These are phyloP conservation scores for Tichodroma muraria DNA, from an alignment of 2,113 vertebrate genomes.

Conservation along the genomic window DNA sequence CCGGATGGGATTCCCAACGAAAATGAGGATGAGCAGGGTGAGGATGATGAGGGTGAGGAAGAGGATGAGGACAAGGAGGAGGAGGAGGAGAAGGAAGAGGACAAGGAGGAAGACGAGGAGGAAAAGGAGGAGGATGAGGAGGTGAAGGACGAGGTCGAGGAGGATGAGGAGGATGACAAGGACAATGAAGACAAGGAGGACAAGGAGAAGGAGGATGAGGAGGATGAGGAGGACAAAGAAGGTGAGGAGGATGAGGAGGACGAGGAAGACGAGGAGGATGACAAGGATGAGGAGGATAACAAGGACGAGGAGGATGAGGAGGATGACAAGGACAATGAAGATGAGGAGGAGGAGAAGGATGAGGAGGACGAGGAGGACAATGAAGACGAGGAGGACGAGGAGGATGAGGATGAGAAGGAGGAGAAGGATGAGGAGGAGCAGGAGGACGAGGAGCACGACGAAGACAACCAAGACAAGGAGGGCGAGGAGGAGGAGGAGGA, in stretches of 20 bases:
- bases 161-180: neutral
- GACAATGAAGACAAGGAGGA: neutral
- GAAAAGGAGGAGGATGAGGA: neutral
- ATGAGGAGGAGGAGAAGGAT: neutral
- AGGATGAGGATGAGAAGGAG: neutral
- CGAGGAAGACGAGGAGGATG: no score
- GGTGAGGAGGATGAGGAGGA: no score
- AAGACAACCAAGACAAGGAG: no score
- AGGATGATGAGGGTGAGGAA: neutral
- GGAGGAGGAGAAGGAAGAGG: rapidly evolving
- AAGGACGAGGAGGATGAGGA: neutral
- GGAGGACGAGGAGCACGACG: neutral
- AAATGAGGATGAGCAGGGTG: no score
- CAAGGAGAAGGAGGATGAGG: neutral
- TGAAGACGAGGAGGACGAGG: neutral
- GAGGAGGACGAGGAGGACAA: no score
- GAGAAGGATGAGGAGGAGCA: neutral
- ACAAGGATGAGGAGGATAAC: neutral
- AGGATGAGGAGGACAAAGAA: neutral
- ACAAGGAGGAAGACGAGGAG: neutral
- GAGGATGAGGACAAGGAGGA: neutral
- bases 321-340: neutral
- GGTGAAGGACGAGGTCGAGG: neutral
- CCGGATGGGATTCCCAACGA: no score
- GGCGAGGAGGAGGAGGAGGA: no score